Base-by-base conservation (phyloP, 2,113 vertebrate species). In the Calyptomena viridis region DNA sequence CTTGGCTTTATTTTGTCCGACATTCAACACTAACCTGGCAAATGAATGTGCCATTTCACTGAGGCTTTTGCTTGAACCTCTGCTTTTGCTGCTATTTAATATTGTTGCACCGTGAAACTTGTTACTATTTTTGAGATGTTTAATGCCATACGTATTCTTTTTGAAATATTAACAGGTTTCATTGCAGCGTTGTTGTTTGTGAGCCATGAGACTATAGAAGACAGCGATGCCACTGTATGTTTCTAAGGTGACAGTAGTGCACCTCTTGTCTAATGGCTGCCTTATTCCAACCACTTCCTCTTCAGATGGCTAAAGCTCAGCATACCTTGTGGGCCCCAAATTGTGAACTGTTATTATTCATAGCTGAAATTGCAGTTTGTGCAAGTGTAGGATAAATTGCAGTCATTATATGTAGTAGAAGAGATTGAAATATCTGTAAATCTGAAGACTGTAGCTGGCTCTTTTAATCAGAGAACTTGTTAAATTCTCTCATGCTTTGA, bases 391-490 rank as follows among this genome's bases (percentile, higher is more conserved):
- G 44, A 87, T 94, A 86, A 96, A 94, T 64, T 96, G 79, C 64
- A 88, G 47, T 88, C 79, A 92, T 96, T 86, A 84, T 67, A 49
- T 44, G 49, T 71, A 55, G 66, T 76, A 95, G 94, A 93, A 84
- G 84, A 85, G 74, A 89, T 78, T 86, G 93, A 94, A 92, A 53
- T 91, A 84, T 78, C 89, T 81, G 69, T 91, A 95, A 93, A 94
- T 89, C 85, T 85, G 53, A 79, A 94, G 74, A 47, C 71, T 95
- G 84, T 87, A 78, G 35, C 59, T 63, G 86, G 58, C 75, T 88
- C 35, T 94, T 92, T 86, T 91, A 96, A 96, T 95, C 87, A 94
- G 72, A 95, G 50, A 63, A 84, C 46, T 95, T 95, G 87, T 87
- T 95, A 92, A 87, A 91, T 93, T 95, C 23, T 52, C 31, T 39